Evolutionary conservation across 2,113 vertebrate species (phyloP).

Genomic region (Azemiops feae): DNA sequence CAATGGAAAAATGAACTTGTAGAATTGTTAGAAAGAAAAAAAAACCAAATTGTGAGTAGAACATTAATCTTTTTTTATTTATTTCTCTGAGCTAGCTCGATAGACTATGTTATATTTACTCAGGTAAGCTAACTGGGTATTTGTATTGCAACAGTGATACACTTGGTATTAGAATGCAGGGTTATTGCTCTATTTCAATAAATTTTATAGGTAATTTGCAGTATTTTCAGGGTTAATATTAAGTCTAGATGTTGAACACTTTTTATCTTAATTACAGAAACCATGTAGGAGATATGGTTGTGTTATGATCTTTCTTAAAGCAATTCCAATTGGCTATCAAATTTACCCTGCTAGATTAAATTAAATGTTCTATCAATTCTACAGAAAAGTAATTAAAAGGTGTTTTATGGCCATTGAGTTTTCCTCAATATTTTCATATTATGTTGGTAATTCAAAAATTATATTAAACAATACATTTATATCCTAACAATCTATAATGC

Average conservation of each 20-base stretch:
- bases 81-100: neutral
- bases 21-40: neutral
- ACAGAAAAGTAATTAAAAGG: neutral
- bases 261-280: slow-evolving; percentile 22
- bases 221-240: slow-evolving; percentile 16
- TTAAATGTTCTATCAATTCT: slow-evolving; percentile 8
- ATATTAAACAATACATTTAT: neutral
- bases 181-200: slow-evolving; percentile 1
- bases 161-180: neutral
- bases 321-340: slow-evolving; percentile 18
- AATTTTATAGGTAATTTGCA: neutral
- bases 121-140: slow-evolving; percentile 10
- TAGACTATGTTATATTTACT: neutral
- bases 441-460: neutral
- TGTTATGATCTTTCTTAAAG: slow-evolving; percentile 3
- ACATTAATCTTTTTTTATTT: slow-evolving; percentile 1
- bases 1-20: neutral
- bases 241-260: neutral
- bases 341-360: slow-evolving; percentile 10
- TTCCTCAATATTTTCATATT: neutral
- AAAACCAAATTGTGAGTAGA: neutral
- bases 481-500: neutral
- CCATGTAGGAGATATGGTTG: neutral
- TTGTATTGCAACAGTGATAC: slow-evolving; percentile 1
- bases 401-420: slow-evolving; percentile 1